phyloP scores from a whole-genome alignment of 2,113 vertebrate species.

The Scartelaos histophorus region DNA sequence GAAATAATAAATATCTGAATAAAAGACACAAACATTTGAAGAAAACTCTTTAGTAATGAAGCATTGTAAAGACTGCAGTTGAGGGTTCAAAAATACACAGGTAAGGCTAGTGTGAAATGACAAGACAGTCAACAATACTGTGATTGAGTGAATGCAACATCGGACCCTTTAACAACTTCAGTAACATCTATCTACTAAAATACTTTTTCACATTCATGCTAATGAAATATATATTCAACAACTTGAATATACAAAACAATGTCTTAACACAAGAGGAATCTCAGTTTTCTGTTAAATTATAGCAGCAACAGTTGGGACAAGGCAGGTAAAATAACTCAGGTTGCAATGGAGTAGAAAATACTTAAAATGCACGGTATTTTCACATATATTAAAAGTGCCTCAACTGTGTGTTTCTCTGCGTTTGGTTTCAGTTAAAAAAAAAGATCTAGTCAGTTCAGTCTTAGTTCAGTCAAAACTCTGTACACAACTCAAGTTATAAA shows the following conservation, averaged over 20 bases:
- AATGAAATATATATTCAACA: slow-evolving; percentile 42
- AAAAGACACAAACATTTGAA: slow-evolving; percentile 31
- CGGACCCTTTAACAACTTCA: slow-evolving; percentile 15
- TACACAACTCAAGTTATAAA: slow-evolving; percentile 49
- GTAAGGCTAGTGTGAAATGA: slow-evolving; percentile 60
- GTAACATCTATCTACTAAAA: slow-evolving; percentile 40
- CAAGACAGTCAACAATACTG: slow-evolving; percentile 40
- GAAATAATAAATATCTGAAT: slow-evolving; percentile 42
- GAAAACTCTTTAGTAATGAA: slow-evolving; percentile 19
- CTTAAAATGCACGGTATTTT: slow-evolving; percentile 61
- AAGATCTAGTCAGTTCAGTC: slow-evolving; percentile 10
- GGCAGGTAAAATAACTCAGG: slow-evolving; percentile 54
- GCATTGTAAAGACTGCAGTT: slow-evolving; percentile 31
- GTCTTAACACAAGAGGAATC: slow-evolving; percentile 45
- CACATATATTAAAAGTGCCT: slow-evolving; percentile 69
- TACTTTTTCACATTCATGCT: slow-evolving; percentile 55
- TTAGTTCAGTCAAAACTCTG: slow-evolving; percentile 36
- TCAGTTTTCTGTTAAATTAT: slow-evolving; percentile 41
- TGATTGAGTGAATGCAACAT: slow-evolving; percentile 33
- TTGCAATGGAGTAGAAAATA: slow-evolving; percentile 62
- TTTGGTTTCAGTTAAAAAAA: slow-evolving; percentile 53
- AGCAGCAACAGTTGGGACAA: slow-evolving; percentile 61
- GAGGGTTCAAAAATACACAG: slow-evolving; percentile 54
- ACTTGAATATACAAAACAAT: slow-evolving; percentile 25
- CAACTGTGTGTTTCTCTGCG: slow-evolving; percentile 54